These are phyloP conservation scores for Chrysoperla carnea DNA, from an alignment of 1,140 invertebrate genomes.

Conservation along the genomic window DNA sequence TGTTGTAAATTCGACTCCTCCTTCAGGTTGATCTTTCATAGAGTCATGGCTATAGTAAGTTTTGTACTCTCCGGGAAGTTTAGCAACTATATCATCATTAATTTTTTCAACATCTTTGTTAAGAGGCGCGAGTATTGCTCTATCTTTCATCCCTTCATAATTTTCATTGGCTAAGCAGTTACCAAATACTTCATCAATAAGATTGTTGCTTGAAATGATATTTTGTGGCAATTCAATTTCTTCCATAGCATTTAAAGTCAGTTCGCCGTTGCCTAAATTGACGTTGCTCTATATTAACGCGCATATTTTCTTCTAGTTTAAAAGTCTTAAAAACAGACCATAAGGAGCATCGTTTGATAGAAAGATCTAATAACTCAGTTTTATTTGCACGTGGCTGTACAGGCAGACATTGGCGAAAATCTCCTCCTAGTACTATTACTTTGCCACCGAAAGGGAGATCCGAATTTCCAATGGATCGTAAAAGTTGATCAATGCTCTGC, in stretches of 20 bases:
- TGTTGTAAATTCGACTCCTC: conserved; percentile 5
- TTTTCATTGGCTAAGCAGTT: background rate
- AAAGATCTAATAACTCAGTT: conserved; percentile 1
- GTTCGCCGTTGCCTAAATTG: no score
- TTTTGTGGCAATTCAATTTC: no score
- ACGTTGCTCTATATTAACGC: no score
- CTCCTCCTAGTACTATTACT: conserved; percentile 12
- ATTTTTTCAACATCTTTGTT: conserved; percentile 9
- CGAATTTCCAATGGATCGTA: conserved; percentile 8
- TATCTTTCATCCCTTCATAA: conserved; percentile 7
- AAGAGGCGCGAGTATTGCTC: conserved; percentile 8
- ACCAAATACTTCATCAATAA: no score
- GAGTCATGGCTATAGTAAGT: conserved; percentile 5
- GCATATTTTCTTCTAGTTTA: no score
- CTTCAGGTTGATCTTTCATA: background rate
- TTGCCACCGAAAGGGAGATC: conserved; percentile 13
- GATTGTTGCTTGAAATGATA: no score
- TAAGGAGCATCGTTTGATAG: no score
- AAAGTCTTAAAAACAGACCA: no score
- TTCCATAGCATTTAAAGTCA: no score
- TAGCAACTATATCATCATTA: conserved; percentile 9
- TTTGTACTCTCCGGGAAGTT: conserved; percentile 5
- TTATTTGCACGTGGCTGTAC: conserved; percentile 5
- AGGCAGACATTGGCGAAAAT: conserved; percentile 13
- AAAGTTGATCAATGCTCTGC: conserved; percentile 8